phyloP scores from a whole-genome alignment of 2,797 vertebrate species.

The Melanotaenia maccullochi region DNA sequence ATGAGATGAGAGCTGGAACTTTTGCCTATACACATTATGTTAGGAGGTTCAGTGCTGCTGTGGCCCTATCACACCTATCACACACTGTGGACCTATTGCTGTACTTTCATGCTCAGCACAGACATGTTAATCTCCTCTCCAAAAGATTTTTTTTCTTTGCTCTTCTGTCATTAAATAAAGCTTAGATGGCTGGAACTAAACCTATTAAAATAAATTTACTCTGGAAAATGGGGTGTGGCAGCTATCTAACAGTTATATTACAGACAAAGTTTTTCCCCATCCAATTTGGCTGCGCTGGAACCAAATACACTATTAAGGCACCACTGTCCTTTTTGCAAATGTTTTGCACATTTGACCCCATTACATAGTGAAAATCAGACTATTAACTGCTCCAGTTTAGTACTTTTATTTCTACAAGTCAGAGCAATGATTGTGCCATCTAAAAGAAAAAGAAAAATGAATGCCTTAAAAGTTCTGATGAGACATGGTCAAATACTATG shows the following conservation, averaged over 20 bases:
- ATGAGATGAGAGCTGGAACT: conserved; percentile 17
- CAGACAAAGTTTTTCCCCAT: background rate
- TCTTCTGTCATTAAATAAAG: background rate
- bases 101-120: background rate
- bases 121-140: no score
- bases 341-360: background rate
- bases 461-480: background rate
- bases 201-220: no score
- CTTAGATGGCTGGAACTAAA: no score
- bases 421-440: no score
- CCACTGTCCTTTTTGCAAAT: background rate
- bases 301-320: background rate
- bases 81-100: background rate
- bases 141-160: background rate
- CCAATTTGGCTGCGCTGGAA: background rate
- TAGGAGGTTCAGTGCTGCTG: background rate
- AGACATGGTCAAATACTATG: background rate
- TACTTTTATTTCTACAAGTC: background rate
- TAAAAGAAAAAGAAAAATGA: background rate
- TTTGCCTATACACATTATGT: conserved; percentile 8
- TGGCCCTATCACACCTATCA: background rate
- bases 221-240: background rate
- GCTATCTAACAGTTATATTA: background rate
- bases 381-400: background rate
- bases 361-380: background rate